Conservation (phyloP, 2,888 invertebrate genomes). For the Meiosimyza platycephala region DNA sequence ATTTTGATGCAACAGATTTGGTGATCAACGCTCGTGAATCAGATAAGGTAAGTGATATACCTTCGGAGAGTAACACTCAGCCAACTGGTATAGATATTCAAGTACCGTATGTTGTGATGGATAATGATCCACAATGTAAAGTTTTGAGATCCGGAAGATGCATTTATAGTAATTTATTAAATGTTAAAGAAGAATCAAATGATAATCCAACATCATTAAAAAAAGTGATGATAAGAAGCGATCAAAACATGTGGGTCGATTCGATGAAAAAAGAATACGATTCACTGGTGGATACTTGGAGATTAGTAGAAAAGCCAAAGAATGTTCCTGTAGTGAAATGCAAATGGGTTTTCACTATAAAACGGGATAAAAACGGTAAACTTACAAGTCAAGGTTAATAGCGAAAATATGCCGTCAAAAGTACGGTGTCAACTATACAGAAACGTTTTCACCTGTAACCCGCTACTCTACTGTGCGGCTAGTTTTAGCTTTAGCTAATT, state of each 20-base stretch:
- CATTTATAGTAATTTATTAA: too few relatives aligned
- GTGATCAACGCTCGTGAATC: too few relatives aligned
- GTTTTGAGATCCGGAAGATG: too few relatives aligned
- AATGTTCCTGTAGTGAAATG: background rate
- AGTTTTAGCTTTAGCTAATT: too few relatives aligned
- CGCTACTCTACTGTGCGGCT: too few relatives aligned
- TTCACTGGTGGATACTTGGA: background rate
- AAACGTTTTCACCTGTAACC: too few relatives aligned
- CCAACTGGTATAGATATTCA: background rate
- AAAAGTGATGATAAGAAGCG: background rate
- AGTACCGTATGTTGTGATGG: background rate
- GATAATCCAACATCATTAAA: background rate
- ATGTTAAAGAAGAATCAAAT: too few relatives aligned
- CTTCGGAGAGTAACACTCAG: too few relatives aligned
- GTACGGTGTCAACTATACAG: too few relatives aligned
- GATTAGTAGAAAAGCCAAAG: background rate
- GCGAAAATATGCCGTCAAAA: background rate
- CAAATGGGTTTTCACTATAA: background rate
- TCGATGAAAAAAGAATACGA: conserved; percentile 2
- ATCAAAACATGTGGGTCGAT: background rate
- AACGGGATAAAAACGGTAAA: background rate
- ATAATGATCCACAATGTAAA: too few relatives aligned
- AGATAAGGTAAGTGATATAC: too few relatives aligned
- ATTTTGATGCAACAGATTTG: too few relatives aligned
- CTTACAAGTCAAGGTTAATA: background rate